These are phyloP conservation scores for Typhlomys cinereus DNA, from an alignment of 2,113 vertebrate genomes.

Conservation along the genomic window DNA sequence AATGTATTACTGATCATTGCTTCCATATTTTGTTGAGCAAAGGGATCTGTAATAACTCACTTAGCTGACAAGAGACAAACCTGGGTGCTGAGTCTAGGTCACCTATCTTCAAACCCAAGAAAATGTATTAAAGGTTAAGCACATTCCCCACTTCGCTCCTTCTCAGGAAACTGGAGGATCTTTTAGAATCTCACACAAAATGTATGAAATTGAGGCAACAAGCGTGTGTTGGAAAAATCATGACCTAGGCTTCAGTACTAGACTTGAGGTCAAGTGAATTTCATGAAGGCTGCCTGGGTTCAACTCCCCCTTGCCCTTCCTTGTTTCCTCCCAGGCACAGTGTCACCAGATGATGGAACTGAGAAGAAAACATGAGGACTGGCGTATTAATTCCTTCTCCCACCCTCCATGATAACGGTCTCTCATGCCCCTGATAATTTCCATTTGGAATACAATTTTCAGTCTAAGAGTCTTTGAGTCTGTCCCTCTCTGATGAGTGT, in stretches of 20 bases:
- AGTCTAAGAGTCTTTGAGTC: no score
- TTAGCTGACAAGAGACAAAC: background rate
- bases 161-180: background rate
- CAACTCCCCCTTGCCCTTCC: background rate
- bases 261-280: background rate
- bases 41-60: background rate
- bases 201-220: background rate
- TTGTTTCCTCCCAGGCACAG: background rate
- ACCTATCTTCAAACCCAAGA: background rate
- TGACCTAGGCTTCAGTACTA: background rate
- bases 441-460: no score
- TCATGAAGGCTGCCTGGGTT: background rate
- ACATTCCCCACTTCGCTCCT: background rate
- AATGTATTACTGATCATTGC: background rate
- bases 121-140: background rate
- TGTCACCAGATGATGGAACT: background rate
- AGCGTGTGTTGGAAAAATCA: background rate
- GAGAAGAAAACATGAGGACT: background rate
- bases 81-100: background rate
- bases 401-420: accelerated
- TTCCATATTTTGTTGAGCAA: background rate
- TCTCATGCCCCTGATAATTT: no score
- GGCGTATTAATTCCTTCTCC: background rate
- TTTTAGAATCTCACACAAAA: background rate
- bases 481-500: accelerated